These are phyloP conservation scores for Threskiornis aethiopicus DNA, from an alignment of 2,797 vertebrate species.

Conservation along the genomic window DNA sequence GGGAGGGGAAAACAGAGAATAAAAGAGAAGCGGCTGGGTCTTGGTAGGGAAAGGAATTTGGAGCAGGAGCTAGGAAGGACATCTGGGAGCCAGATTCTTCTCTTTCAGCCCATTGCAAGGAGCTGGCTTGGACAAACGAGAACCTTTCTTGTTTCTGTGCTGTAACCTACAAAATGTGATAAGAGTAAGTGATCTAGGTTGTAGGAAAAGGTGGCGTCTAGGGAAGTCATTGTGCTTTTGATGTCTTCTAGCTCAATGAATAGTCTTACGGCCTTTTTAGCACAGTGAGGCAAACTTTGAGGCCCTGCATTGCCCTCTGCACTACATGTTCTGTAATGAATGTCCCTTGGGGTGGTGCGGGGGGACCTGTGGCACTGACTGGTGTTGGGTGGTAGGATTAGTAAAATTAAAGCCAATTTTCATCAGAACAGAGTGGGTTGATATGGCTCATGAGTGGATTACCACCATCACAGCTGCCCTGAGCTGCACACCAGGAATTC, in stretches of 20 bases:
- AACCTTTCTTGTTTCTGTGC: not conserved
- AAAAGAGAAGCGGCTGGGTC: not conserved
- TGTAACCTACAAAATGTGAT: not conserved
- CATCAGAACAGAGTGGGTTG: not conserved
- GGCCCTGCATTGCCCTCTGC: not conserved
- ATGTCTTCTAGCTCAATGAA: not conserved
- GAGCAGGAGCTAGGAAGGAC: not conserved
- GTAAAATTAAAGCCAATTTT: not conserved
- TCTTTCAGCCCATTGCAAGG: not conserved
- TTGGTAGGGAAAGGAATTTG: not conserved
- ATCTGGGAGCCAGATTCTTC: constrained; percentile 44
- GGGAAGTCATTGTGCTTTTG: not conserved
- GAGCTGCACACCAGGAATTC: constrained; percentile 18
- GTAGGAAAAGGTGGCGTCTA: not conserved
- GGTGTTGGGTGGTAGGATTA: not conserved
- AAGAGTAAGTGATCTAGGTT: not conserved
- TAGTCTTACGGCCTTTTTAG: not conserved
- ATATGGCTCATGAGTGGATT: not conserved
- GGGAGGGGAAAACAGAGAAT: not conserved
- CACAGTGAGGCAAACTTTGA: not conserved
- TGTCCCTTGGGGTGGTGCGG: not conserved
- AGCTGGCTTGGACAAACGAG: not conserved
- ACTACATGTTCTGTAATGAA: not conserved
- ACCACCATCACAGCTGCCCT: not conserved
- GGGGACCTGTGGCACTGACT: not conserved